Evolutionary conservation across 2,888 invertebrate species (phyloP).

Genomic region (Euzophera pinguis): DNA sequence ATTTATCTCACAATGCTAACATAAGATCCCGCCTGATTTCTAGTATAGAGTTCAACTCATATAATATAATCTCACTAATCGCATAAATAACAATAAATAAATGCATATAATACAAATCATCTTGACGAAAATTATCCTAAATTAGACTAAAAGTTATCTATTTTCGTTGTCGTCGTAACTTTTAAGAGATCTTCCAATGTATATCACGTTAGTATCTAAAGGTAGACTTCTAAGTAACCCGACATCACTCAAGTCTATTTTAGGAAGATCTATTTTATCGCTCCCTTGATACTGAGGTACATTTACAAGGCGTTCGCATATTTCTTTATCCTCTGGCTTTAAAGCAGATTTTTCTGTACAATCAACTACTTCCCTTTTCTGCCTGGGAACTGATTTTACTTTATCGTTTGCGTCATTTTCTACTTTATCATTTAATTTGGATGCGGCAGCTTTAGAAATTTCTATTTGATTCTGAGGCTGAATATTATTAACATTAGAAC

Average conservation of each 20-base stretch:
- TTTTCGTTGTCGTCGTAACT: conserved; percentile 38
- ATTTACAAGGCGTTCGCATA: conserved; percentile 44
- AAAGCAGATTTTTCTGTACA: conserved; percentile 45
- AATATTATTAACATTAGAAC: conserved; percentile 18
- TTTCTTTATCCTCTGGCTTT: conserved; percentile 48
- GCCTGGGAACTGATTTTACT: conserved; percentile 31
- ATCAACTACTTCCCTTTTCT: conserved; percentile 59
- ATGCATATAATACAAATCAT: conserved; percentile 3
- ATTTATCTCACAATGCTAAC: not conserved
- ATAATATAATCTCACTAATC: not conserved
- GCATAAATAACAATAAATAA: conserved; percentile 12
- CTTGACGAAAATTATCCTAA: not conserved
- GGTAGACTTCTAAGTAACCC: conserved; percentile 43
- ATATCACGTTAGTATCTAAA: conserved; percentile 37
- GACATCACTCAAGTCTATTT: conserved; percentile 43
- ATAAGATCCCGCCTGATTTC: not conserved
- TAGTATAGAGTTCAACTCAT: not conserved
- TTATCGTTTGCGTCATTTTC: conserved; percentile 19
- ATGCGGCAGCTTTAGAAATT: conserved; percentile 10
- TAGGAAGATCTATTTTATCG: conserved; percentile 31
- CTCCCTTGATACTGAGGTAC: conserved; percentile 16
- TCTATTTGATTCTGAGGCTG: conserved; percentile 16
- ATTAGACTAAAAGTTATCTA: not conserved
- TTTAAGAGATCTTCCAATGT: conserved; percentile 57
- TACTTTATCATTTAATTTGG: conserved; percentile 21